Base-by-base conservation (phyloP, 2,113 vertebrate genomes). In the Panthera tigris region DNA sequence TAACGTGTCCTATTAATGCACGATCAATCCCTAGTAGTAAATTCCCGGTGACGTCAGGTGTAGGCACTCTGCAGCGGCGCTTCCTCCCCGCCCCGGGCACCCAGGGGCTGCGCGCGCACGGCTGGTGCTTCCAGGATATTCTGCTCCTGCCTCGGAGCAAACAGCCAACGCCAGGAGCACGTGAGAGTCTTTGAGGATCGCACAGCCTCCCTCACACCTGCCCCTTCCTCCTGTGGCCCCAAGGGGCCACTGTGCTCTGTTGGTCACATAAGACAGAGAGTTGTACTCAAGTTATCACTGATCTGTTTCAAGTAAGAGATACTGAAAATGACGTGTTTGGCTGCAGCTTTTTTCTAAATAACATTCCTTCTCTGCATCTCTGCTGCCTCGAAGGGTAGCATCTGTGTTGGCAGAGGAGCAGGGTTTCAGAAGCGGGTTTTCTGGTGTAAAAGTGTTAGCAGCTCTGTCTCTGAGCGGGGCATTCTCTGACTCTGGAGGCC, bases 31-130 rank as follows among this genome's bases (percentile, higher is more conserved):
- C 89, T 95, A 16, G 78, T 89, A 93, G 97, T 96, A 82, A 96
- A 81, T 86, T 96, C 91, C 96, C 3, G 0, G 65, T 96, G 96
- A 97, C 50, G 81, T 92, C 91, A 83, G 94, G 83, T 87, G 83
- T 27, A 78, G 92, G 93, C 87, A 10, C 55, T 57, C 57, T 7
- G 16, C 86, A 25, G 74, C 90, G 11, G 94, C 21, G 4, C 4
- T 8, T 71, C 73, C 82, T 94, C 87, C 78, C 33, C 4, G 66
- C 50, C 63, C 1, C 45, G 69, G 85, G 76, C 76, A 79, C 74
- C 73, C 27, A 29, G 29, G 82, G 68, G 68, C 55, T 12, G 23
- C 21, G 36, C 23, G 7, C 19, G 61, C 11, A 5, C n/a, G 84
- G 55, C 63, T 61, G 23, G 25, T 50, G 68, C 57, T 83, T 71